Evolutionary conservation across 1,140 invertebrate genomes (phyloP), one percentile per base, ranked within the genome.

Genomic region (Phortica variegata): DNA sequence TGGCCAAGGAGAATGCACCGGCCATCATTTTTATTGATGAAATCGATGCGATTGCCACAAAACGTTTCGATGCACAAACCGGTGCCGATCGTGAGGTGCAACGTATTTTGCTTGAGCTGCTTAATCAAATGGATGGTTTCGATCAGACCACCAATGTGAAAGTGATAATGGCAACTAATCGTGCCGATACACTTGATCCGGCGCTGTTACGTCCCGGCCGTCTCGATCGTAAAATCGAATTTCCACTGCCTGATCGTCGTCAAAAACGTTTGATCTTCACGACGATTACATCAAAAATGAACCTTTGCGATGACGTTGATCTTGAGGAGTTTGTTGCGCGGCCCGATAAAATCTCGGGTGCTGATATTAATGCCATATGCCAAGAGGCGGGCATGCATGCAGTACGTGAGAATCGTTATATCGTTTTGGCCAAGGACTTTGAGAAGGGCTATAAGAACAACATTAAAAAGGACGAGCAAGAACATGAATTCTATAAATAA

Each of bases 51-150:
- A 99, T 98, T 70, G 96, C 95, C 18, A 98, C 95, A 0, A 98
- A 98, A 77, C 84, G 96, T 77, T 98, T 98, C 80, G 95, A 98
- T 83, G 95, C 95, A 12, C 95, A 99, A 79, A 99, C 96, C 61
- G 96, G 96, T 63, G 97, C 97, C 47, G 97, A 99, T 83, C 84
- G 97, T 60, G 97, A 99, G 79, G 97, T 99, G 0, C 97, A 99
- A 77, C 86, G 97, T 79, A 99, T 99, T 78, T 78, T 99, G 3
- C 79, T 99, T 3, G 97, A 99, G 73, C 80, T 99, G 9, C 80
- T 99, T 0, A 99, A 99, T 81, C 97, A 99, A 80, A 99, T 99
- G 97, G 97, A 99, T 80, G 97, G 97, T 42, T 99, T 99, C 79
- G 97, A 99, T 83, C 96, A 99, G 79, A 98, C 95, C 3, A 98